Evolutionary conservation across 1,140 invertebrate genomes (phyloP).

Genomic region (Drosophila sulfurigaster): DNA sequence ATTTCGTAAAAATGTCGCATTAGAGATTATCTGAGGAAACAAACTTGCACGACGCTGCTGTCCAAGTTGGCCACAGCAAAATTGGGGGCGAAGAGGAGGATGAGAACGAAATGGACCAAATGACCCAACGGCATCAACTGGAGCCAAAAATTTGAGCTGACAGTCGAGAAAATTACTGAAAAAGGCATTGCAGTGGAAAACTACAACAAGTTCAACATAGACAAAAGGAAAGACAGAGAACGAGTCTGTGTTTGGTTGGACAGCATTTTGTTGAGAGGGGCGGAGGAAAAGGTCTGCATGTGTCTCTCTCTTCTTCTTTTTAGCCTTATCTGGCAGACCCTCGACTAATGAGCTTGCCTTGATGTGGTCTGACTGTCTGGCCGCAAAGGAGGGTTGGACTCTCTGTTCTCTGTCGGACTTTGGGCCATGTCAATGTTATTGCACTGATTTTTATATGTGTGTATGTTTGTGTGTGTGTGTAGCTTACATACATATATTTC

Average conservation of each 20-base stretch:
- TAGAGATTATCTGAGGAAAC: constrained; percentile 82
- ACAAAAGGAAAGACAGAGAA: neutral
- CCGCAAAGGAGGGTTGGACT: constrained; percentile 31
- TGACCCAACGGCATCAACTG: constrained; percentile 75
- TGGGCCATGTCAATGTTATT: constrained; percentile 74
- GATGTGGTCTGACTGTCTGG: constrained; percentile 39
- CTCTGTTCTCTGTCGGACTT: constrained; percentile 4
- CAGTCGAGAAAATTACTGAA: constrained; percentile 81
- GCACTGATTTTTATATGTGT: constrained; percentile 75
- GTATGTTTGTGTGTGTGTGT: constrained; percentile 40
- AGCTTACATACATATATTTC: neutral
- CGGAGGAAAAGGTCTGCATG: constrained; percentile 22
- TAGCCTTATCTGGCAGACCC: constrained; percentile 68
- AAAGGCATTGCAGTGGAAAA: constrained; percentile 81
- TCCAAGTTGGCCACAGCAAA: constrained; percentile 9
- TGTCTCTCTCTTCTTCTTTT: constrained; percentile 29
- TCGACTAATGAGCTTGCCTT: constrained; percentile 71
- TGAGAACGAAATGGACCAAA: constrained; percentile 35
- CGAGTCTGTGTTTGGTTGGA: constrained; percentile 39
- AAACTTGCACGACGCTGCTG: constrained; percentile 67
- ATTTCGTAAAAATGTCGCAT: constrained; percentile 84
- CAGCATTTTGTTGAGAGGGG: constrained; percentile 15
- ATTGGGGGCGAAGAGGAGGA: constrained; percentile 28
- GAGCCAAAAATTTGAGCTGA: constrained; percentile 77
- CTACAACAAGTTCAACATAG: constrained; percentile 44